A percentile compares a stretch with the other conserved stretches of the same genome.
Evolutionary conservation across 2,888 invertebrate species (phyloP).

Genomic region (Scaptomyza polygonia): DNA sequence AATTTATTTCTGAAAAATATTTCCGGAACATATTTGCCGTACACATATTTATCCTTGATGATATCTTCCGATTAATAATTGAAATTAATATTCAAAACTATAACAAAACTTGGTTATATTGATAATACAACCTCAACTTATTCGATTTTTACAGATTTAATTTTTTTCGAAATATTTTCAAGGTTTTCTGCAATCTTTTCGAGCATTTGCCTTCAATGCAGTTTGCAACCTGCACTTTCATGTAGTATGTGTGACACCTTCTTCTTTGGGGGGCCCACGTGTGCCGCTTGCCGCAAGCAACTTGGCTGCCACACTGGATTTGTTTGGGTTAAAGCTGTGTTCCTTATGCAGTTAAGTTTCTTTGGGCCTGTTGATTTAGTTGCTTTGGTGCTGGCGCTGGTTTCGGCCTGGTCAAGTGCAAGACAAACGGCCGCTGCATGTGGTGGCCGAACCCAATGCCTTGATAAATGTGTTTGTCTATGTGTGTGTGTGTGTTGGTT

Average conservation of each 20-base stretch:
- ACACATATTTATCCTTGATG: too few relatives aligned
- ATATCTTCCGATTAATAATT: too few relatives aligned
- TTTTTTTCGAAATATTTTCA: too few relatives aligned
- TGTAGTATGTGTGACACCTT: conserved; percentile 34
- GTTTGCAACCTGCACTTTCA: conserved; percentile 8
- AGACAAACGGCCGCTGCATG: conserved; percentile 76
- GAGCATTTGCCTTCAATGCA: too few relatives aligned
- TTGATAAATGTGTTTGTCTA: conserved; percentile 66
- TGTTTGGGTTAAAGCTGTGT: neutral
- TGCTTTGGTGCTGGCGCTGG: conserved; percentile 19
- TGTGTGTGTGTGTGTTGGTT: conserved; percentile 1
- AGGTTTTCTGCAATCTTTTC: too few relatives aligned
- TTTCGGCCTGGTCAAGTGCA: conserved; percentile 62
- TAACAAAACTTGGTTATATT: too few relatives aligned
- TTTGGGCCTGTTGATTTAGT: conserved; percentile 53
- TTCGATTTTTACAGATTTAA: too few relatives aligned
- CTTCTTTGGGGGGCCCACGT: conserved; percentile 23
- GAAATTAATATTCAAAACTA: too few relatives aligned
- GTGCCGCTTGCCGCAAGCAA: neutral
- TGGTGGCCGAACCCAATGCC: conserved; percentile 68
- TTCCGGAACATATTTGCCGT: too few relatives aligned
- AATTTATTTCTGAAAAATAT: too few relatives aligned
- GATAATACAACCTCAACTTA: too few relatives aligned
- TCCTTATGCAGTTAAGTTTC: conserved; percentile 2
- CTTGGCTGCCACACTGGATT: neutral